These are phyloP conservation scores for Diachasma alloeum DNA, from an alignment of 1,140 invertebrate species.

Conservation along the genomic window DNA sequence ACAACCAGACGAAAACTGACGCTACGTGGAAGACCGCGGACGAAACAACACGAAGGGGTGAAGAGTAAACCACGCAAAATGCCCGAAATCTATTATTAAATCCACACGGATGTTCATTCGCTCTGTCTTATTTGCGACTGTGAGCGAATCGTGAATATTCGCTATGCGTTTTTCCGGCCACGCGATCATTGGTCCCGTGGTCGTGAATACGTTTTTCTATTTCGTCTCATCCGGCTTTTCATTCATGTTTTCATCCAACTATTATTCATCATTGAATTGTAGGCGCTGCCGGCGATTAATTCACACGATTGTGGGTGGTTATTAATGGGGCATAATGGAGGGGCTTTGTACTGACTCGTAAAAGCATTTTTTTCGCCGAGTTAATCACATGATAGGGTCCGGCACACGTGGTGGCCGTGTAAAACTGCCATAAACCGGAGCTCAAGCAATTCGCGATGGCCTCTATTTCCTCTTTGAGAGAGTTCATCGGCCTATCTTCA, in stretches of 20 bases:
- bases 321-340: too few relatives aligned
- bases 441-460: too few relatives aligned
- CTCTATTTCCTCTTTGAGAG: too few relatives aligned
- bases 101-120: background rate
- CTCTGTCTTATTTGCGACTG: background rate
- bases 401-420: too few relatives aligned
- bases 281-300: too few relatives aligned
- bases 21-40: background rate
- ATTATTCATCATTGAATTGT: too few relatives aligned
- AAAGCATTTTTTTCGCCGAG: too few relatives aligned
- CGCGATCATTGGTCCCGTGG: slow-evolving; percentile 3
- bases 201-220: background rate
- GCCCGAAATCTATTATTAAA: background rate
- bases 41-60: background rate
- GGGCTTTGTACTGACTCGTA: too few relatives aligned
- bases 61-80: background rate
- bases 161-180: background rate
- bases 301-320: too few relatives aligned
- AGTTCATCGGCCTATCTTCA: too few relatives aligned
- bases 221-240: background rate
- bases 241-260: background rate
- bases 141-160: background rate
- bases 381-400: too few relatives aligned
- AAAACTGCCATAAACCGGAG: too few relatives aligned
- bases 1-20: slow-evolving; percentile 14